Conservation (phyloP, 1,140 invertebrate species). For the Caerostris darwini region DNA sequence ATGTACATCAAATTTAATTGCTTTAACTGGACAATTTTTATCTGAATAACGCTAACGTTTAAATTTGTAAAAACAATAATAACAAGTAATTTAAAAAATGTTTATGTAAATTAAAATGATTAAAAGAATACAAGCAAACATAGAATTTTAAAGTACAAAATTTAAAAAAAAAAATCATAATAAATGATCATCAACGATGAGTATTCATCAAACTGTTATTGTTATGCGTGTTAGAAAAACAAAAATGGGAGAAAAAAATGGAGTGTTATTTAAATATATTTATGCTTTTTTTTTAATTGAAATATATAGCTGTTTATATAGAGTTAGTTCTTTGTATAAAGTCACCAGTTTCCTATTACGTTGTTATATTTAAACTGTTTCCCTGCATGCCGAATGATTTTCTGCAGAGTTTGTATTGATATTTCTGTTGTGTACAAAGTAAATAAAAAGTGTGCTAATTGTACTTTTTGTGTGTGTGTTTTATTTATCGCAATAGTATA, state of each 20-base stretch:
- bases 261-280: constrained; percentile 33
- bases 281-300: constrained; percentile 46
- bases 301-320: constrained; percentile 68
- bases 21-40: too few relatives aligned
- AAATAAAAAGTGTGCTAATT: constrained; percentile 70
- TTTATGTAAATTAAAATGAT: too few relatives aligned
- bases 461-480: neutral
- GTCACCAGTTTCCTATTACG: neutral
- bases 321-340: constrained; percentile 62
- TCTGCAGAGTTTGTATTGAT: constrained; percentile 48
- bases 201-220: constrained; percentile 14
- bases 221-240: constrained; percentile 47
- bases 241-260: constrained; percentile 22
- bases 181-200: neutral
- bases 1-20: too few relatives aligned
- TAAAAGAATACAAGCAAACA: too few relatives aligned
- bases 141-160: too few relatives aligned
- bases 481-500: neutral
- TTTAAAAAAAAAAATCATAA: constrained; percentile 6
- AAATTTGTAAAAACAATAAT: too few relatives aligned
- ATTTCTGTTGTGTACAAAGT: constrained; percentile 67
- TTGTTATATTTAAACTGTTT: constrained; percentile 57
- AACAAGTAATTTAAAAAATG: too few relatives aligned
- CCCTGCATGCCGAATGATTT: constrained; percentile 39
- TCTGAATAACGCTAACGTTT: too few relatives aligned